Conservation (phyloP, 2,797 vertebrate genomes). For the Hozukius guyotensis region DNA sequence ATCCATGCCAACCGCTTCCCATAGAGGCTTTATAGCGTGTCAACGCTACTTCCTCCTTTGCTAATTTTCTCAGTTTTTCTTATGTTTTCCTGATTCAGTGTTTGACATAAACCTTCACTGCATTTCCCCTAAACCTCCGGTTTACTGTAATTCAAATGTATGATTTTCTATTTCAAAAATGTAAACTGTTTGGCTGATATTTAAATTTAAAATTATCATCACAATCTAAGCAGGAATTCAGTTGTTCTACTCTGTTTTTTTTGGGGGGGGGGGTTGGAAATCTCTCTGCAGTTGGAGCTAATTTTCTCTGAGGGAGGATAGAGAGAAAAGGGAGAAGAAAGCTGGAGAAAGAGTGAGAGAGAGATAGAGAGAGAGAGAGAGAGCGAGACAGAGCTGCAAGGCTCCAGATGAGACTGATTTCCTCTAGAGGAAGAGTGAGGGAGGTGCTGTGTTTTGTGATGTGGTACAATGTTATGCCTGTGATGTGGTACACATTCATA, state of each 20-base stretch:
- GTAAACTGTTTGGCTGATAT: not conserved
- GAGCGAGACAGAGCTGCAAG: slow-evolving; percentile 7
- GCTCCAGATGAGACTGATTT: slow-evolving; percentile 84
- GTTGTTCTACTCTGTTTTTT: not conserved
- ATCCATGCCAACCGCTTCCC: not conserved
- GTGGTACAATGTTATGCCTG: slow-evolving; percentile 12
- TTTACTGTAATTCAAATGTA: not conserved
- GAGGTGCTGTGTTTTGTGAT: slow-evolving; percentile 42
- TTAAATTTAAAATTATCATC: not conserved
- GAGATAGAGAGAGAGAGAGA: not conserved
- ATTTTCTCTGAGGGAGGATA: not conserved
- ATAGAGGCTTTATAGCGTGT: not conserved
- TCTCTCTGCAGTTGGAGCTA: not conserved
- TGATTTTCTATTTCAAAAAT: not conserved
- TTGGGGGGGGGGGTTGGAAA: not conserved
- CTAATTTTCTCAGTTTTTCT: not conserved
- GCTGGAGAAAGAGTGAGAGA: not conserved
- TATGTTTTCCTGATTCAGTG: not conserved
- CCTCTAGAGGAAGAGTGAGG: slow-evolving; percentile 58
- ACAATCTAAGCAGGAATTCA: not conserved
- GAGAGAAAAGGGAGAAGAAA: not conserved
- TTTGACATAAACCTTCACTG: not conserved
- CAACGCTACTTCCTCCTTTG: not conserved
- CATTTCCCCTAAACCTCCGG: not conserved
- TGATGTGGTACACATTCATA: slow-evolving; percentile 32